A percentile compares a stretch with the other conserved stretches of the same genome.
phyloP scores from a whole-genome alignment of 2,888 invertebrate species.

The Tetramorium bicarinatum region DNA sequence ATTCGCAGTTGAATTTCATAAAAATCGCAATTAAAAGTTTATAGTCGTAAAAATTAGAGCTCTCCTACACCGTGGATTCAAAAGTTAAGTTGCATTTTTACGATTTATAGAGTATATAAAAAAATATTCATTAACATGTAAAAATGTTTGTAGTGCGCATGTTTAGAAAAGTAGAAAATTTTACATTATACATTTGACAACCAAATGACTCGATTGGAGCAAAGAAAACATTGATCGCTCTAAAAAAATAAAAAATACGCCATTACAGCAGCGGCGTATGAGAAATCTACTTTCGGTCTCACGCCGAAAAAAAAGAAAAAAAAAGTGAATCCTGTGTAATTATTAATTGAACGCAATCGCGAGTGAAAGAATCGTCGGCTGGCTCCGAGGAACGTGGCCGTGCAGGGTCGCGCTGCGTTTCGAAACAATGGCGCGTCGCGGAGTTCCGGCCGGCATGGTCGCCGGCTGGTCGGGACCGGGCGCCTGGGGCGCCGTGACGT shows the following conservation, averaged over 20 bases:
- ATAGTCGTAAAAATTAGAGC: not conserved
- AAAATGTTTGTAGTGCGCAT: not conserved
- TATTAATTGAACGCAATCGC: not conserved
- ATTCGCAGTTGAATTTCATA: too few species aligned
- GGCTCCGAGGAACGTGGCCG: too few species aligned
- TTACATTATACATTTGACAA: not conserved
- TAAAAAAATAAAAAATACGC: too few species aligned
- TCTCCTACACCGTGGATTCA: not conserved
- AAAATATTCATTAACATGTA: not conserved
- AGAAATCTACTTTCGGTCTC: not conserved
- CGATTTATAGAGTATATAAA: not conserved
- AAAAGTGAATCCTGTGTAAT: not conserved
- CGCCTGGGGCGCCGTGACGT: not conserved
- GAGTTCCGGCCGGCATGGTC: slow-evolving; percentile 10
- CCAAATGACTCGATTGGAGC: not conserved
- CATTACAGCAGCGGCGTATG: too few species aligned
- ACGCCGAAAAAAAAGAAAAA: not conserved
- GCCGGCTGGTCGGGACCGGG: not conserved
- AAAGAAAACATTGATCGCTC: not conserved
- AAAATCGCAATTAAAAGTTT: not conserved
- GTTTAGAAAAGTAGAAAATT: not conserved
- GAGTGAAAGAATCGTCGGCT: not conserved
- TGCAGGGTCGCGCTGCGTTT: not conserved
- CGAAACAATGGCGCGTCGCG: slow-evolving; percentile 26
- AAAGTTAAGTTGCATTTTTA: not conserved